Evolutionary conservation across 2,797 vertebrate genomes (phyloP), one percentile per base, ranked within the genome.

Genomic region (Chaenodraco wilsoni): DNA sequence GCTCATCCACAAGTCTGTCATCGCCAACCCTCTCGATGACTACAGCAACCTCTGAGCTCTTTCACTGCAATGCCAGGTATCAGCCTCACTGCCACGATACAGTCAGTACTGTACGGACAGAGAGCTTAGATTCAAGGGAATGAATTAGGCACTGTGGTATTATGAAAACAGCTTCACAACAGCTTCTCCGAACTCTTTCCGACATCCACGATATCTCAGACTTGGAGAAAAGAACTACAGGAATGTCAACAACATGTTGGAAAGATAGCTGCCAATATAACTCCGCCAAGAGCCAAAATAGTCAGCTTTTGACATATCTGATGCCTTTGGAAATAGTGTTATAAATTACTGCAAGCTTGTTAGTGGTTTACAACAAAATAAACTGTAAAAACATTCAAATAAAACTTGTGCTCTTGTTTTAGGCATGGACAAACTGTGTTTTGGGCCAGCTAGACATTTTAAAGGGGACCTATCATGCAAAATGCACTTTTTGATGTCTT

Each of bases 1-100:
- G 85, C 92, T 94, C 63, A 93, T 95, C 11, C 89, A 93, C 84
- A 94, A 92, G 72, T 92, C 93, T 0, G 90, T 94, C 54, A 87
- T 94, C 76, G 68, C 86, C 69, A 95, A 93, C 73, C 89, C 81
- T 0, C 78, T 95, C 4, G 80, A 91, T 48, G 81, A 93, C 67
- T 91, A 86, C 59, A 78, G 65, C 63, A 78, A 79, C 72, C 74
- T 89, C 58, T 95, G 84, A 95, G 44, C 79, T 71, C 69, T 2
- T 33, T 13, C 58, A 0, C 13, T 1, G 46, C 62, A 9, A 44
- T 2, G 66, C 37, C 62, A 63, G 67, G 59, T 58, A 49, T 17
- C 71, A 19, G 41, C 71, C 5, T 13, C 0, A 27, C 57, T 19
- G 40, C 57, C 63, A 21, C 49, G 2, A 0, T 13, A 1, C 5